Evolutionary conservation across 2,113 vertebrate genomes (phyloP).

Genomic region (Myrmecophaga tridactyla): DNA sequence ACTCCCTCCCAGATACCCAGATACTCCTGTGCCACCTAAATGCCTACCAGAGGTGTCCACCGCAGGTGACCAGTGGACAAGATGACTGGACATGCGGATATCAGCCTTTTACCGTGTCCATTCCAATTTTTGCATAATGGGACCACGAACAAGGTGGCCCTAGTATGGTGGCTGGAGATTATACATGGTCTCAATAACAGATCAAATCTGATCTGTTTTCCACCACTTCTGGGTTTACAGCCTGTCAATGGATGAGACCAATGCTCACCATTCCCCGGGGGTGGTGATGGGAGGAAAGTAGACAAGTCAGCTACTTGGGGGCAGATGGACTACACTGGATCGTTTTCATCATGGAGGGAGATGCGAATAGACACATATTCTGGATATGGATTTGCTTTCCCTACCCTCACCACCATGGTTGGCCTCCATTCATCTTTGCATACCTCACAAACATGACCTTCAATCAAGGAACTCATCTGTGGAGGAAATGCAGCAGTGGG

Average conservation of each 20-base stretch:
- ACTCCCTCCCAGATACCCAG: too few species aligned
- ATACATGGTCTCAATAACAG: not conserved
- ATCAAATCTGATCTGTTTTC: not conserved
- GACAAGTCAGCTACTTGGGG: not conserved
- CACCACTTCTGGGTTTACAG: not conserved
- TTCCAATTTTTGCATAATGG: too few species aligned
- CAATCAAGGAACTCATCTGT: not conserved
- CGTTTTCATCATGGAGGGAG: not conserved
- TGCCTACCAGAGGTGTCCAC: too few species aligned
- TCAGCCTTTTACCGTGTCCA: too few species aligned
- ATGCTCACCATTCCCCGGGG: not conserved
- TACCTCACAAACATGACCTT: not conserved
- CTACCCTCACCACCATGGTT: fast-evolving
- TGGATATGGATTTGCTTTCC: too few species aligned
- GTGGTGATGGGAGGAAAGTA: not conserved
- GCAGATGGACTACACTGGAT: not conserved
- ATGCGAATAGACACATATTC: not conserved
- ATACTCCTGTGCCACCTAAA: too few species aligned
- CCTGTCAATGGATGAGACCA: not conserved
- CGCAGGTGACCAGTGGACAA: too few species aligned
- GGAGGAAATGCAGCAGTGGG: not conserved
- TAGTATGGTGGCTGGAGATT: not conserved
- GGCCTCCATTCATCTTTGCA: too few species aligned
- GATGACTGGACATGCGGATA: too few species aligned
- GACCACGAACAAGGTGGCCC: not conserved